Percentiles rank a stretch among this genome's conserved stretches.
Conservation (phyloP, 2,888 invertebrate species). For the Thera britannica region DNA sequence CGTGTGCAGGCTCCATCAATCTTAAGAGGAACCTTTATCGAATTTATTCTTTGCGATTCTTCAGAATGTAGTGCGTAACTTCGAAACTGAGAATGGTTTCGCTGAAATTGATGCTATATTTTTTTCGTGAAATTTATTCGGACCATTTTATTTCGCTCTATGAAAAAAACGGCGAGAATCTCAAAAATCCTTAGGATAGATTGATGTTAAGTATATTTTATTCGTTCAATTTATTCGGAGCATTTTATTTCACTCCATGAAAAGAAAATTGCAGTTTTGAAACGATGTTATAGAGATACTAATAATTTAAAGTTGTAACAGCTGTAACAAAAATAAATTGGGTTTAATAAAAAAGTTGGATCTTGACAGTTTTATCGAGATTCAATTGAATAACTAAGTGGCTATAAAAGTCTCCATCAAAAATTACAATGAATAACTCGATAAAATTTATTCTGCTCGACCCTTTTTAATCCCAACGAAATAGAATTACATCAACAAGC, state of each 20-base stretch:
- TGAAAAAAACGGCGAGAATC: background rate
- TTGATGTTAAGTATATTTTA: background rate
- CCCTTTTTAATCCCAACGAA: slow-evolving; percentile 70
- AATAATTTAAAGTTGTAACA: background rate
- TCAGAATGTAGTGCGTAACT: slow-evolving; percentile 21
- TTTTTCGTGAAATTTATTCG: background rate
- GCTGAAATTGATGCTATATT: background rate
- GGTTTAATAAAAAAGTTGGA: background rate
- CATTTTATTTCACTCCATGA: background rate
- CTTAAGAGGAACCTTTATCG: slow-evolving; percentile 38
- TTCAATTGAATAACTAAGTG: slow-evolving; percentile 14
- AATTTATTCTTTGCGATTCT: slow-evolving; percentile 37
- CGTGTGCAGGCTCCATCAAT: slow-evolving; percentile 47
- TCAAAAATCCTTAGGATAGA: background rate
- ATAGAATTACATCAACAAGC: slow-evolving; percentile 63
- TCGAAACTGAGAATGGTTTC: slow-evolving; percentile 18
- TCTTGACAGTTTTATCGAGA: background rate
- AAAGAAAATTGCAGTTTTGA: background rate
- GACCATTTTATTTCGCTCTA: background rate
- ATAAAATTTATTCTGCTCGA: slow-evolving; percentile 62
- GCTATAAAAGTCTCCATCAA: slow-evolving; percentile 45
- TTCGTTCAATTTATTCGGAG: background rate
- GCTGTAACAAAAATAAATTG: background rate
- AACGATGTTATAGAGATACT: background rate
- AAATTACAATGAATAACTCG: slow-evolving; percentile 60